Base-by-base conservation (phyloP, 2,888 invertebrate species). In the Bellardia bayeri region DNA sequence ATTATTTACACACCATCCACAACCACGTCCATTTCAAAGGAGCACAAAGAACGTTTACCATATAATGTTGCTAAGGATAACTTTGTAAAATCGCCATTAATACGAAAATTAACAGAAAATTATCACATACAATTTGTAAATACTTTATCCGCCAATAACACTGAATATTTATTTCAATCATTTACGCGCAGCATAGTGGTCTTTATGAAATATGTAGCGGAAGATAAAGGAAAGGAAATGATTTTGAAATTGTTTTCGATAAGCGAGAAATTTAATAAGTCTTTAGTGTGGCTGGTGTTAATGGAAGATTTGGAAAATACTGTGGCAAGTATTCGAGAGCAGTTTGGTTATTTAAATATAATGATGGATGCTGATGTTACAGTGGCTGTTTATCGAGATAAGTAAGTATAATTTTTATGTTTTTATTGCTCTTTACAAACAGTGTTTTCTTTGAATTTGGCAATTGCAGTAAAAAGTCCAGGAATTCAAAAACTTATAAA, bases 331-430 rank as follows among this genome's bases (percentile, higher is more conserved):
- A 71, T 88, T 16, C n/a, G 49, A 33, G n/a, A 54, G 0, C 30
- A 37, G 2, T 83, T 89, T 40, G 74, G 74, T 7, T n/a, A 79
- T 13, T 63, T 89, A 13, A 89, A 89, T 72, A 91, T 93, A 16
- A 90, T 89, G 61, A 89, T 92, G 33, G 91, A 93, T 89, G 91
- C 93, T 7, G 93, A 93, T 63, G 89, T 93, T 76, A 92, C 93
- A 9, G 90, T 93, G 90, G 91, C 64, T 7, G 14, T 88, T 5
- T 9, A 13, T 23, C 23, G n/a, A 0, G 37, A 69, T 9, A 14
- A 37, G 71, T 69, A 79, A 87, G 88, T 86, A 8, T 11, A 13
- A 9, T 45, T 45, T 3, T 13, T 45, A 45, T 13, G 3, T 45
- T 9, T 42, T 7, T 7, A 7, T 7, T 3, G 3, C 5, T 33